These are phyloP conservation scores for Pterocles burchelli DNA, from an alignment of 2,113 vertebrate species.

Conservation along the genomic window DNA sequence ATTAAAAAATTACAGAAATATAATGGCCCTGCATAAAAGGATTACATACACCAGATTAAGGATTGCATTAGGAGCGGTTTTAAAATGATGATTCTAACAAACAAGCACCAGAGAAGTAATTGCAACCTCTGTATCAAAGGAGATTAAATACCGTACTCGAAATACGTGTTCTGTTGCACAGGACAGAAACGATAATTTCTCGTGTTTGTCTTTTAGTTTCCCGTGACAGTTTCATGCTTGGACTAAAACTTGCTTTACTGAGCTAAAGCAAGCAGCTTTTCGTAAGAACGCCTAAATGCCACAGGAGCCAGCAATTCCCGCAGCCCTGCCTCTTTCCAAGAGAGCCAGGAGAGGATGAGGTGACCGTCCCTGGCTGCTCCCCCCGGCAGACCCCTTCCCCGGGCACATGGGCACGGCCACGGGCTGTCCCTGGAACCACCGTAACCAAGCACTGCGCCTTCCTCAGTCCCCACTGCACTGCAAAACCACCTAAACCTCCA, in stretches of 20 bases:
- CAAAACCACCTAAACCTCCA: neutral
- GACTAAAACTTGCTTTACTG: neutral
- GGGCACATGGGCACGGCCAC: accelerated
- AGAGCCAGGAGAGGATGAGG: neutral
- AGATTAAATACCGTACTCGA: neutral
- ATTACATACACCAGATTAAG: conserved; percentile 10
- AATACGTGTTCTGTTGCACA: neutral
- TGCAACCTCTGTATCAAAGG: neutral
- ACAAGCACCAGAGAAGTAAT: neutral
- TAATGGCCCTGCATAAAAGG: neutral
- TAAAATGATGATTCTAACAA: neutral
- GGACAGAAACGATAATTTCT: neutral
- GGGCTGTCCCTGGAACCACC: neutral
- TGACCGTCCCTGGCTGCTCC: neutral
- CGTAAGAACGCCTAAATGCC: neutral
- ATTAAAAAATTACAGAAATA: neutral
- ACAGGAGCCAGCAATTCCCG: neutral
- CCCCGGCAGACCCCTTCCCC: accelerated
- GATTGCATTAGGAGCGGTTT: neutral
- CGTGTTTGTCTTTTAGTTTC: neutral
- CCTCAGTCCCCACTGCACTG: neutral
- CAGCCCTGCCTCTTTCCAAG: neutral
- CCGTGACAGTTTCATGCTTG: accelerated
- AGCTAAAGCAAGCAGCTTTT: neutral
- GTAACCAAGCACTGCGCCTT: neutral